These are phyloP conservation scores for Tor tambroides DNA, from an alignment of 2,113 vertebrate species.

Conservation along the genomic window DNA sequence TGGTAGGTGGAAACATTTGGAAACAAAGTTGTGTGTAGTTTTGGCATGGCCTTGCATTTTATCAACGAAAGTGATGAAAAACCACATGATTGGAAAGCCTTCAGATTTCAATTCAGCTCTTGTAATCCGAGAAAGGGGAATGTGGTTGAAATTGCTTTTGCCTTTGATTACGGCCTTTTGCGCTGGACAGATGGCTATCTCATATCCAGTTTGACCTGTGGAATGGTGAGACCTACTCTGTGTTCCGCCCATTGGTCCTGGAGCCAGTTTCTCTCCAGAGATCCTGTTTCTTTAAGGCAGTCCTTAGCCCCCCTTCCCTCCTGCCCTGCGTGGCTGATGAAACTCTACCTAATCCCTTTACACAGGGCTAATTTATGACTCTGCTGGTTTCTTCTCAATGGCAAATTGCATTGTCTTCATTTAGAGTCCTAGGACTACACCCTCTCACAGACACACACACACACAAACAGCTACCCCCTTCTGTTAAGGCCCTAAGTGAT, in stretches of 20 bases:
- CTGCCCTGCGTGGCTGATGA: constrained; percentile 72
- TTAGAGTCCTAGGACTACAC: constrained; percentile 72
- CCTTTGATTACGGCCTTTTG: constrained; percentile 56
- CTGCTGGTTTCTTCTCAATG: constrained; percentile 83
- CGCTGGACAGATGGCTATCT: constrained; percentile 61
- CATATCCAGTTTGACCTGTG: constrained; percentile 60
- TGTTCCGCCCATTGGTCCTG: constrained; percentile 52
- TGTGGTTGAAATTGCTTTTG: constrained; percentile 54
- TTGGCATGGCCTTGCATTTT: neutral
- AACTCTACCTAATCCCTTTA: constrained; percentile 86
- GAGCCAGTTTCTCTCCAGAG: constrained; percentile 57
- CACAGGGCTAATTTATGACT: constrained; percentile 86
- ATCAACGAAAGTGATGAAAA: neutral
- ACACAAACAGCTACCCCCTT: constrained; percentile 41
- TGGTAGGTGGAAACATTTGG: constrained; percentile 27
- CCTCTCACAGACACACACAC: constrained; percentile 51
- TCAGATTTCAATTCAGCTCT: constrained; percentile 15
- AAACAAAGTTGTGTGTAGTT: constrained; percentile 5
- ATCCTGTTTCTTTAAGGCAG: constrained; percentile 77
- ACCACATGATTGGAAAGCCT: neutral
- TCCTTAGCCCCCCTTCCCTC: constrained; percentile 59
- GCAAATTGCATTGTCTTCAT: constrained; percentile 88
- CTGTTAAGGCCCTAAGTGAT: constrained; percentile 30
- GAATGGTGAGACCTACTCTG: constrained; percentile 48
- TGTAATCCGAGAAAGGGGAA: constrained; percentile 57